phyloP scores from a whole-genome alignment of 2,797 vertebrate genomes.

The Columba guinea region DNA sequence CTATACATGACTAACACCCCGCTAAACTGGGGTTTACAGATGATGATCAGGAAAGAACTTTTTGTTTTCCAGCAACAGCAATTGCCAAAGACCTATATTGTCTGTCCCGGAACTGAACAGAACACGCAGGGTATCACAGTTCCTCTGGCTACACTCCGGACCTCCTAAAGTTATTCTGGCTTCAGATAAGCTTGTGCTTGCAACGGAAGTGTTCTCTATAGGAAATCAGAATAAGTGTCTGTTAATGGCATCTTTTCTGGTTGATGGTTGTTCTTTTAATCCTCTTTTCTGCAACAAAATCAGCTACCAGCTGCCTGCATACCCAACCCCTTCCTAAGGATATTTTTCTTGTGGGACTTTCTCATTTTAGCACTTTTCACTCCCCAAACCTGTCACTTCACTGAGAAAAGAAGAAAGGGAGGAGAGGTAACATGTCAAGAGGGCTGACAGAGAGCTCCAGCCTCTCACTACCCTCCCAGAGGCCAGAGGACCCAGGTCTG shows the following conservation, averaged over 20 bases:
- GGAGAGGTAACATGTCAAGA: not conserved
- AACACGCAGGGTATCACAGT: not conserved
- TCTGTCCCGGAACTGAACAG: not conserved
- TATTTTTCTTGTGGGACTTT: not conserved
- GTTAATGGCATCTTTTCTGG: not conserved
- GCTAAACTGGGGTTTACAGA: not conserved
- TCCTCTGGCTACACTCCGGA: not conserved
- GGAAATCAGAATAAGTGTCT: not conserved
- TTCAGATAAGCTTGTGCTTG: not conserved
- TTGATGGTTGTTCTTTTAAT: not conserved
- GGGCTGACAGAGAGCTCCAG: not conserved
- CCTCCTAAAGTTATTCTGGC: not conserved
- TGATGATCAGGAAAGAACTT: not conserved
- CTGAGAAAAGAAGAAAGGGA: not conserved
- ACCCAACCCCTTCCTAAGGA: not conserved
- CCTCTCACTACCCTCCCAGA: not conserved
- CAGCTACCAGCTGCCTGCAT: not conserved
- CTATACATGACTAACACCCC: not conserved
- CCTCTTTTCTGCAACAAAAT: not conserved
- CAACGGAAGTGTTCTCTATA: rapidly evolving
- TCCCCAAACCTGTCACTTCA: not conserved
- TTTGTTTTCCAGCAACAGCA: not conserved
- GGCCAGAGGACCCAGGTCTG: not conserved
- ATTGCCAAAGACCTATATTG: not conserved
- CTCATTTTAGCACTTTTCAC: not conserved